A percentile compares a stretch with the other conserved stretches of the same genome.
phyloP scores from a whole-genome alignment of 2,888 invertebrate species.

The Erebia palarica region DNA sequence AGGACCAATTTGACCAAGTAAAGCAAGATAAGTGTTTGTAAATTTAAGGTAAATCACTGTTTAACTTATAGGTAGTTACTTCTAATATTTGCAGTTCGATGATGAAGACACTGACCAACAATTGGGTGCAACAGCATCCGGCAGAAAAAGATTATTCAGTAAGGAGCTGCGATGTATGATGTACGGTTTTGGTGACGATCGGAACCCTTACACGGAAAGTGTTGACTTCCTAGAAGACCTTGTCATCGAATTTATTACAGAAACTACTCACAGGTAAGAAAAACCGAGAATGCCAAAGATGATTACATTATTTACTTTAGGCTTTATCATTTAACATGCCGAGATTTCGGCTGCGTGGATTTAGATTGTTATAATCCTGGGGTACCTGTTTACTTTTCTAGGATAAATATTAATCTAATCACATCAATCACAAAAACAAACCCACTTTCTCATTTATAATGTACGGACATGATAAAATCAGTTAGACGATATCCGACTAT shows the following conservation, averaged over 20 bases:
- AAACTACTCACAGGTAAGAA: constrained; percentile 90
- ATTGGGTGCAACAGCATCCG: constrained; percentile 86
- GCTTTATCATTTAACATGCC: too few species aligned
- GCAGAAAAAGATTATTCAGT: constrained; percentile 92
- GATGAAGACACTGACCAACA: constrained; percentile 88
- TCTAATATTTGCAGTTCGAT: constrained; percentile 68
- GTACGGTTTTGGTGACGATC: constrained; percentile 99
- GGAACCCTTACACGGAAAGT: constrained; percentile 99
- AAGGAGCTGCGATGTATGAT: constrained; percentile 98
- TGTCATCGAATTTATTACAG: constrained; percentile 98
- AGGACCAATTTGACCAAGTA: constrained; percentile 74
- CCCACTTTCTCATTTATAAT: too few species aligned
- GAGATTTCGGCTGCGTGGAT: too few species aligned
- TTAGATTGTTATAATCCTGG: too few species aligned
- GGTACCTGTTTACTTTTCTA: too few species aligned
- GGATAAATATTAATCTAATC: too few species aligned
- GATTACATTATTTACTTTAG: too few species aligned
- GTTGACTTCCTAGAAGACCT: constrained; percentile 98
- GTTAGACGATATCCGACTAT: too few species aligned
- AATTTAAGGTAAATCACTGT: not conserved
- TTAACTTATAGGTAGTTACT: not conserved
- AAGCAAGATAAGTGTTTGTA: not conserved
- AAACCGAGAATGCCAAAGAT: not conserved
- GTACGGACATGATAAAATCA: too few species aligned
- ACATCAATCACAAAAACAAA: too few species aligned